Base-by-base conservation (phyloP, 37 sponge, comb jelly and placozoan genomes). In the Ianthella basta region DNA sequence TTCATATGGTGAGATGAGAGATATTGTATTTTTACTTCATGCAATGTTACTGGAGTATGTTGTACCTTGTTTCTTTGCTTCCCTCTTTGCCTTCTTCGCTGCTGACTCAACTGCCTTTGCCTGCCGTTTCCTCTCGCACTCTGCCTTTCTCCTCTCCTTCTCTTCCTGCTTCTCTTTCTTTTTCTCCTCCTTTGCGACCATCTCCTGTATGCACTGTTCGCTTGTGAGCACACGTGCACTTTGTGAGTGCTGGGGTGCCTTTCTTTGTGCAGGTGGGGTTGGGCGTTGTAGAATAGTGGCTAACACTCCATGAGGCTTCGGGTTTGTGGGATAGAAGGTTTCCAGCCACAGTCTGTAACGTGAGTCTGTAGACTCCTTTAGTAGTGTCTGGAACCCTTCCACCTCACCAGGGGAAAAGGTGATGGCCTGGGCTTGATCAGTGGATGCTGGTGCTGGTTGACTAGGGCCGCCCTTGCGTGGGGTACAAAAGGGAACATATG, bases 331-430 rank as follows among this genome's bases (percentile, higher is more conserved):
- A 12, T 61, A 61, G 14, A 61, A 61, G 24, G 64, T 61, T 10
- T 61, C 64, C 29, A 61, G 64, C 64, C 14, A 61, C 4, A 61
- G 64, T n/a, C 27, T 27, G 29, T 61, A 61, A 6, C 14, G 24
- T n/a, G 64, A 4, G 14, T 61, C 64, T 29, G 4, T 29, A 29
- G 64, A 61, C 64, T 61, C 64, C 64, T 29, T n/a, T n/a, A 10
- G 29, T 29, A n/a, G 29, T 10, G 14, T 27, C 29, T 61, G 64
- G 64, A 61, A 61, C 12, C 29, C 27, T 61, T 61, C 64, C 29
- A 61, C 64, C 64, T 61, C 64, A 61, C 29, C 64, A 61, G 64
- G 27, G 24, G 64, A 29, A 10, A 61, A 61, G 64, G 64, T 61
- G 64, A 27, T n/a, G 64, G 64, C 27, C 14, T 61, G 64, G 14